These are phyloP conservation scores for Pygocentrus nattereri DNA, from an alignment of 2,797 vertebrate genomes.

Conservation along the genomic window DNA sequence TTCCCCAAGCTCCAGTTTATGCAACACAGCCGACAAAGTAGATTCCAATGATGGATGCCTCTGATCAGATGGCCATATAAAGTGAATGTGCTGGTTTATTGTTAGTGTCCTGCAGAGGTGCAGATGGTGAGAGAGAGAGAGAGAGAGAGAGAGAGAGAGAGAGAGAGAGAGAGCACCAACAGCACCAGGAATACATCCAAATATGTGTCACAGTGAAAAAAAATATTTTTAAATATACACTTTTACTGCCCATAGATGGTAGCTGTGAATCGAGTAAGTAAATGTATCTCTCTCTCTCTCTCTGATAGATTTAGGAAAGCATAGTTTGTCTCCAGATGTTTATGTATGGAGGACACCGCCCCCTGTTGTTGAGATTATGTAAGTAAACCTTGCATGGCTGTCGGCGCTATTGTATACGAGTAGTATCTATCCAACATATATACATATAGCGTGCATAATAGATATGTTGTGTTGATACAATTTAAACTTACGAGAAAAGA, in stretches of 20 bases:
- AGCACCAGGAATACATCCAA: constrained; percentile 26
- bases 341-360: constrained; percentile 42
- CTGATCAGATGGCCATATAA: constrained; percentile 59
- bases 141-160: not conserved
- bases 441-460: too few relatives aligned
- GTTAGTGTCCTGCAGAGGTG: constrained; percentile 18
- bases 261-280: constrained; percentile 20
- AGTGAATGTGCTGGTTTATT: constrained; percentile 45
- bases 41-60: constrained; percentile 41
- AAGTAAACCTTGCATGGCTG: not conserved
- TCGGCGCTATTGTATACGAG: too few relatives aligned
- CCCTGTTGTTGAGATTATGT: constrained; percentile 36
- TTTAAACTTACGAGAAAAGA: too few relatives aligned
- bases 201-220: constrained; percentile 33
- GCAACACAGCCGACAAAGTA: constrained; percentile 45
- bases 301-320: too few relatives aligned
- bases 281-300: not conserved
- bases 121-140: constrained; percentile 12
- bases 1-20: constrained; percentile 46
- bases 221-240: constrained; percentile 18
- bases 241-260: constrained; percentile 37
- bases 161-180: constrained; percentile 1
- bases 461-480: too few relatives aligned
- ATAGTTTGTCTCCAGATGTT: not conserved
- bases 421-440: too few relatives aligned